Base-by-base conservation (phyloP, 2,888 invertebrate genomes). In the Belgica antarctica region DNA sequence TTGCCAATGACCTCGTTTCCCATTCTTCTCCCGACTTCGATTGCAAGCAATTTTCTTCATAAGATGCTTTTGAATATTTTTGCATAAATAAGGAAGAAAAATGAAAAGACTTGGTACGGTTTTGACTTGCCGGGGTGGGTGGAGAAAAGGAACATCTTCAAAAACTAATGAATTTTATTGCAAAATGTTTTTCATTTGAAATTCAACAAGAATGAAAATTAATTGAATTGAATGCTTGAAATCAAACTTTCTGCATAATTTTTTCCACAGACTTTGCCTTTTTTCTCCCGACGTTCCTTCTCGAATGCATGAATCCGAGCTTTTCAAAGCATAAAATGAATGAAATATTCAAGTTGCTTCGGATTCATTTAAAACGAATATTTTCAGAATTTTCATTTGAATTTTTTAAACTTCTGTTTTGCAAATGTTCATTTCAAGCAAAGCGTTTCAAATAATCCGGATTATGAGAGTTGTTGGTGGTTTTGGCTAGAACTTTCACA, bases 11-110 rank as follows among this genome's bases (percentile, higher is more conserved):
- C 52, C 52, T 52, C 52, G 22, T 52, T 17, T 52, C 22, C 52
- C 52, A 52, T 52, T 52, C 22, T n/a, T 52, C n/a, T n/a, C 17
- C 22, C 22, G 8, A 52, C 22, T 52, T 22, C 22, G 52, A 52
- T 52, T 52, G 52, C 59, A 59, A 59, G 59, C 59, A 59, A 27
- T 59, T 59, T 59, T 59, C 59, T n/a, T 59, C 59, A 22, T 22
- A 19, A 59, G 59, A 59, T 59, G 59, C 27, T 59, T 59, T 59
- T 27, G 27, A 59, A 59, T 59, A 59, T 59, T 59, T 27, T 59
- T 59, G 25, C 59, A 59, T 59, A 59, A 59, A 24, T 24, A 25
- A 59, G 27, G n/a, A n/a, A n/a, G n/a, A n/a, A n/a, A 7, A 34
- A 34, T 10, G 34, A 12, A 34, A n/a, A n/a, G n/a, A n/a, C n/a